These are phyloP conservation scores for Lepidothrix coronata DNA, from an alignment of 2,113 vertebrate species.

Conservation along the genomic window DNA sequence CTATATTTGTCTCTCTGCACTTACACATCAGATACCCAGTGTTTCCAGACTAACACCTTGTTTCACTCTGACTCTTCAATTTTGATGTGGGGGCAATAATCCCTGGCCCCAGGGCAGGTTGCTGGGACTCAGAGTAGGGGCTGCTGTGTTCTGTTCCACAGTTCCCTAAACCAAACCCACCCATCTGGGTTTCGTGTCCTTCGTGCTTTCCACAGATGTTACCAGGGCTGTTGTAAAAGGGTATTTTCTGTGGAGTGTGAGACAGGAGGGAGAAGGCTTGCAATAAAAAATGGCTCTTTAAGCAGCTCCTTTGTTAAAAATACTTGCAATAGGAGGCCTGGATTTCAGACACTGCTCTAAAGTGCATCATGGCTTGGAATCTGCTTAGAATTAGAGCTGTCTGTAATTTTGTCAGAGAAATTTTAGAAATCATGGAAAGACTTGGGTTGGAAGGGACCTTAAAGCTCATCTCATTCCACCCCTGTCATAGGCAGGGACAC, in stretches of 20 bases:
- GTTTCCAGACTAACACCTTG: neutral
- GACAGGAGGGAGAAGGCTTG: neutral
- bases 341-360: neutral
- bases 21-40: neutral
- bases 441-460: neutral
- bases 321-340: neutral
- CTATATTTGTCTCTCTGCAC: fast-evolving
- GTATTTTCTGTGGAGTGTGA: neutral
- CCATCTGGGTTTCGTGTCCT: neutral
- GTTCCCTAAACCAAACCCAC: neutral
- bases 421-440: neutral
- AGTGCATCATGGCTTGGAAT: neutral
- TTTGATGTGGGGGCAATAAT: fast-evolving
- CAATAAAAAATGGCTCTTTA: neutral
- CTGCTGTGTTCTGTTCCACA: neutral
- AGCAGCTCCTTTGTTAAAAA: neutral
- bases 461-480: neutral
- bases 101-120: neutral
- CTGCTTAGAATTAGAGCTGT: neutral
- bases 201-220: neutral
- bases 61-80: neutral
- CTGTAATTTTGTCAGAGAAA: neutral
- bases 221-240: neutral
- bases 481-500: neutral
- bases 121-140: neutral